These are phyloP conservation scores for Osmoderma eremita DNA, from an alignment of 2,888 invertebrate genomes.

Conservation along the genomic window DNA sequence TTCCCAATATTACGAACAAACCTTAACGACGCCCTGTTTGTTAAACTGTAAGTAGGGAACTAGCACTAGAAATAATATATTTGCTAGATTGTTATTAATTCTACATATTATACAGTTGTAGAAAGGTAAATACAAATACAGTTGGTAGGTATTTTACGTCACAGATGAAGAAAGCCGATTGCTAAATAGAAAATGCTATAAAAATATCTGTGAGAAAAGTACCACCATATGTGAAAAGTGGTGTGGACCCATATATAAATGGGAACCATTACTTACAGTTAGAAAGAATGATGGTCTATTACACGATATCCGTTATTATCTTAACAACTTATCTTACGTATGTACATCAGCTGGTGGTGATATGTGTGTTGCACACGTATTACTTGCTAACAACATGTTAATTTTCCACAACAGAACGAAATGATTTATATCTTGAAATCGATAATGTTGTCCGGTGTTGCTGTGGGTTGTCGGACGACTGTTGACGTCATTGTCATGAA, in stretches of 20 bases:
- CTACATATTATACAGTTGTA: too few relatives aligned
- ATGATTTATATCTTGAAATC: slow-evolving; percentile 37
- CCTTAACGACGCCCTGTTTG: too few relatives aligned
- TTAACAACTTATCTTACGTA: slow-evolving; percentile 25
- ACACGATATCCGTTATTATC: slow-evolving; percentile 19
- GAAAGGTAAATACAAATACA: too few relatives aligned
- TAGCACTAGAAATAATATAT: too few relatives aligned
- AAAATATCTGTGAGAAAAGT: not conserved
- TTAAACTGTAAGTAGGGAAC: too few relatives aligned
- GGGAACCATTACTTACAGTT: slow-evolving; percentile 20
- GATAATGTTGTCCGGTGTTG: slow-evolving; percentile 30
- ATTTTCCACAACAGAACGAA: slow-evolving; percentile 31
- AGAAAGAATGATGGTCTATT: slow-evolving; percentile 13
- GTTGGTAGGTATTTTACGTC: too few relatives aligned
- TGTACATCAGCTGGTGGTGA: slow-evolving; percentile 17
- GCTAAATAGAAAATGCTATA: too few relatives aligned
- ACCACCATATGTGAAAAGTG: not conserved
- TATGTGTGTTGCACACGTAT: not conserved
- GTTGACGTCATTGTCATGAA: slow-evolving; percentile 51
- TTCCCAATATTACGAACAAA: too few relatives aligned
- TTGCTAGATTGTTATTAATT: too few relatives aligned
- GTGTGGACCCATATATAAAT: not conserved
- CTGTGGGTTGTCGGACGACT: slow-evolving; percentile 20
- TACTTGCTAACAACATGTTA: slow-evolving; percentile 32
- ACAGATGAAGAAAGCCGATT: not conserved